phyloP scores from a whole-genome alignment of 2,888 invertebrate species.

The Tipula helvola region DNA sequence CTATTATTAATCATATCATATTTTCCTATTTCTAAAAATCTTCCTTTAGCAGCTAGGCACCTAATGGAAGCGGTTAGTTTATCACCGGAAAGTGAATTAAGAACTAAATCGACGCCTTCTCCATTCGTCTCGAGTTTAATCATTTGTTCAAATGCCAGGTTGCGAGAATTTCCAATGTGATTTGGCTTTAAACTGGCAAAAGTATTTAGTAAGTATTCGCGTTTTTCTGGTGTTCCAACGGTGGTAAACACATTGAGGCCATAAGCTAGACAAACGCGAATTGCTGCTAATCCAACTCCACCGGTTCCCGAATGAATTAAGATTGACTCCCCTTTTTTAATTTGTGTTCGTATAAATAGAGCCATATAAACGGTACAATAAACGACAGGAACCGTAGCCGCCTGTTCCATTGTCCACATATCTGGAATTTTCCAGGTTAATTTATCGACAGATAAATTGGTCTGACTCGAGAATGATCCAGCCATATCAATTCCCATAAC shows the following conservation, averaged over 20 bases:
- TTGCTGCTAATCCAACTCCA: slow-evolving; percentile 69
- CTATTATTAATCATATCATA: slow-evolving; percentile 61
- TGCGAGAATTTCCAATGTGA: slow-evolving; percentile 78
- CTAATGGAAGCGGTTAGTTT: slow-evolving; percentile 63
- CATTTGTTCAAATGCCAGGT: slow-evolving; percentile 77
- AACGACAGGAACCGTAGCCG: slow-evolving; percentile 65
- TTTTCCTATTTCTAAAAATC: slow-evolving; percentile 79
- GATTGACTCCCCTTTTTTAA: slow-evolving; percentile 32
- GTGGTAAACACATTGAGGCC: slow-evolving; percentile 59
- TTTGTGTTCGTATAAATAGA: slow-evolving; percentile 28
- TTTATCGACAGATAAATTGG: slow-evolving; percentile 30
- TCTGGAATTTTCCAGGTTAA: slow-evolving; percentile 54
- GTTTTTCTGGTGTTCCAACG: slow-evolving; percentile 53
- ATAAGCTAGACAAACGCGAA: slow-evolving; percentile 49
- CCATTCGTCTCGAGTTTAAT: slow-evolving; percentile 69
- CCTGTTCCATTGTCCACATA: slow-evolving; percentile 59
- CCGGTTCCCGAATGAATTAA: slow-evolving; percentile 52
- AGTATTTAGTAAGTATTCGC: slow-evolving; percentile 43
- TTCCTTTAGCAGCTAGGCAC: slow-evolving; percentile 46
- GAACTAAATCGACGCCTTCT: slow-evolving; percentile 76
- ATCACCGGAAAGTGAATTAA: slow-evolving; percentile 87
- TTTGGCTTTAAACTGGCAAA: slow-evolving; percentile 40
- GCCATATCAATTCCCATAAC: slow-evolving; percentile 49
- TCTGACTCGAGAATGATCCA: slow-evolving; percentile 43
- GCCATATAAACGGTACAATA: slow-evolving; percentile 54